These are phyloP conservation scores for Cyanistes caeruleus DNA, from an alignment of 2,113 vertebrate genomes.

Conservation along the genomic window DNA sequence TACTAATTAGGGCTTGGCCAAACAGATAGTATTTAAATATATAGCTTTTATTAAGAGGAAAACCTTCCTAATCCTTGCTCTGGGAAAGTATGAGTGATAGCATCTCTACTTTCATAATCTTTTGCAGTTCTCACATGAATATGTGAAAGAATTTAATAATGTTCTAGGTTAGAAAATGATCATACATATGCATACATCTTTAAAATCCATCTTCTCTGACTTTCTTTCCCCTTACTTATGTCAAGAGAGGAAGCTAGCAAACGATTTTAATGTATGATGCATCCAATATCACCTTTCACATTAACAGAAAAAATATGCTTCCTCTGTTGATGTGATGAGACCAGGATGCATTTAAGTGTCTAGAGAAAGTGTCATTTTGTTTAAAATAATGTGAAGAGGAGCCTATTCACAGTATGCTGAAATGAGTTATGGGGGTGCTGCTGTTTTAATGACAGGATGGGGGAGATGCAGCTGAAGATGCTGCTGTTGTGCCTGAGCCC, in stretches of 20 bases:
- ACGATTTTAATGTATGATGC: not conserved
- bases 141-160: constrained; percentile 51
- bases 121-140: constrained; percentile 10
- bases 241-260: constrained; percentile 17
- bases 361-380: constrained; percentile 33
- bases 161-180: constrained; percentile 16
- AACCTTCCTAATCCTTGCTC: not conserved
- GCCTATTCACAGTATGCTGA: not conserved
- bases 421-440: not conserved
- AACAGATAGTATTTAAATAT: not conserved
- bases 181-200: constrained; percentile 18
- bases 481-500: not conserved
- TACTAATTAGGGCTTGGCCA: not conserved
- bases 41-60: not conserved
- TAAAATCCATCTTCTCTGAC: constrained; percentile 28
- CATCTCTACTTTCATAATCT: not conserved
- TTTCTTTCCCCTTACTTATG: constrained; percentile 32
- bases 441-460: not conserved
- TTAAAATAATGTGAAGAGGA: constrained; percentile 43
- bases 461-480: not conserved
- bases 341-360: constrained; percentile 31
- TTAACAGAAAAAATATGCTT: constrained; percentile 51
- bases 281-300: constrained; percentile 58
- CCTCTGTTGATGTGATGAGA: constrained; percentile 31
- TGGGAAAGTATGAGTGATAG: constrained; percentile 6